These are phyloP conservation scores for Drosophila testacea DNA, from an alignment of 2,888 invertebrate genomes.

Conservation along the genomic window DNA sequence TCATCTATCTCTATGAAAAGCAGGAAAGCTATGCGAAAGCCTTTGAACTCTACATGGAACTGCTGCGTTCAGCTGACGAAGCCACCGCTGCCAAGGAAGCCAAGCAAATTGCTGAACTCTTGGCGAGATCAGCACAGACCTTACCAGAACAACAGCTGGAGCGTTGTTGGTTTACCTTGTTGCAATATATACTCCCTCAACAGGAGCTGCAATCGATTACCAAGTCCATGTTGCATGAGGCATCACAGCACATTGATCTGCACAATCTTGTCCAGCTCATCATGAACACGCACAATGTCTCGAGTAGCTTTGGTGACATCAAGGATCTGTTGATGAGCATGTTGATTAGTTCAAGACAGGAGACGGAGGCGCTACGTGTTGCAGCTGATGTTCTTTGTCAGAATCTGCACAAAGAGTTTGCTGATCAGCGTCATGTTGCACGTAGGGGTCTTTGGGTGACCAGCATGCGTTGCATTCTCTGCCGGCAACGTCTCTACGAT, in stretches of 20 bases:
- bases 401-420: slow-evolving; percentile 88
- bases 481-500: slow-evolving; percentile 82
- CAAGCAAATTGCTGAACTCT: slow-evolving; percentile 45
- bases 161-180: slow-evolving; percentile 86
- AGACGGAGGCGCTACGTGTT: slow-evolving; percentile 89
- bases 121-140: slow-evolving; percentile 85
- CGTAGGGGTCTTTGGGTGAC: slow-evolving; percentile 84
- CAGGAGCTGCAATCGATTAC: slow-evolving; percentile 84
- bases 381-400: slow-evolving; percentile 88
- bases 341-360: slow-evolving; percentile 91
- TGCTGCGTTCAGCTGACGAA: slow-evolving; percentile 74
- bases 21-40: slow-evolving; percentile 90
- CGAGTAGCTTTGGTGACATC: slow-evolving; percentile 88
- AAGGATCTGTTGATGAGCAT: slow-evolving; percentile 88
- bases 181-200: slow-evolving; percentile 85
- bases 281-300: slow-evolving; percentile 85
- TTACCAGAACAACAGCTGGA: slow-evolving; percentile 85
- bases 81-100: slow-evolving; percentile 61
- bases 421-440: slow-evolving; percentile 69
- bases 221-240: slow-evolving; percentile 86
- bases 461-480: slow-evolving; percentile 83
- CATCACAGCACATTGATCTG: slow-evolving; percentile 87
- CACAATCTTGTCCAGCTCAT: slow-evolving; percentile 88
- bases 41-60: slow-evolving; percentile 87
- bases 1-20: slow-evolving; percentile 91